Evolutionary conservation across 1,140 invertebrate genomes (phyloP), one percentile per base, ranked within the genome.

Genomic region (Propsilocerus akamusi): DNA sequence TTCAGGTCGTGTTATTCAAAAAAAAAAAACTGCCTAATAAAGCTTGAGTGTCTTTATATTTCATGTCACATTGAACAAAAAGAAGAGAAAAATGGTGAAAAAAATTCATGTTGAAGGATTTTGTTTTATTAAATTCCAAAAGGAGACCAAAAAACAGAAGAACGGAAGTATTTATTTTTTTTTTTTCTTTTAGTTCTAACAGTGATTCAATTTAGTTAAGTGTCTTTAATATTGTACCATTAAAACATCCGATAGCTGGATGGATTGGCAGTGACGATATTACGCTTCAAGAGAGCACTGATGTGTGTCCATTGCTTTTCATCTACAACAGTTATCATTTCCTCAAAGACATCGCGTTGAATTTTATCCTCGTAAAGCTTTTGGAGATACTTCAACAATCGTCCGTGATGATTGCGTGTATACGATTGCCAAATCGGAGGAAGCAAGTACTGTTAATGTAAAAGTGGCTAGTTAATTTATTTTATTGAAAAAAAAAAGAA

Each of bases 381-480:
- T 22, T 70, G 59, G 8, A 92, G 62, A 48, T 83, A 71, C 64
- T 88, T 89, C 37, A 88, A 60, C 47, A 85, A 78, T 49, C 83
- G 76, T 0, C 87, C 90, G 66, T 83, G 86, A 48, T 91, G 83
- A 54, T 75, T 70, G 56, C 83, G 68, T 5, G 80, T 73, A 56
- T 80, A 75, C 12, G 83, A 79, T 62, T 95, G 85, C 78, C 84
- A 88, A 25, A 90, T 67, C 5, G 77, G 73, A 58, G 93, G 85
- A 55, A 78, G 73, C 25, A 83, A 69, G 6, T 80, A 75, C 76
- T 85, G 55, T 46, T 34, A 28, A 34, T 23, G 6, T 47, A n/a
- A 49, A 14, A 47, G 7, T 37, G 3, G 48, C 14, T 26, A 25
- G 11, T 3, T 34, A 2, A 8, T 26, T 12, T 3, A 46, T 20